Evolutionary conservation across 2,797 vertebrate species (phyloP).

Genomic region (Rhincodon typus): DNA sequence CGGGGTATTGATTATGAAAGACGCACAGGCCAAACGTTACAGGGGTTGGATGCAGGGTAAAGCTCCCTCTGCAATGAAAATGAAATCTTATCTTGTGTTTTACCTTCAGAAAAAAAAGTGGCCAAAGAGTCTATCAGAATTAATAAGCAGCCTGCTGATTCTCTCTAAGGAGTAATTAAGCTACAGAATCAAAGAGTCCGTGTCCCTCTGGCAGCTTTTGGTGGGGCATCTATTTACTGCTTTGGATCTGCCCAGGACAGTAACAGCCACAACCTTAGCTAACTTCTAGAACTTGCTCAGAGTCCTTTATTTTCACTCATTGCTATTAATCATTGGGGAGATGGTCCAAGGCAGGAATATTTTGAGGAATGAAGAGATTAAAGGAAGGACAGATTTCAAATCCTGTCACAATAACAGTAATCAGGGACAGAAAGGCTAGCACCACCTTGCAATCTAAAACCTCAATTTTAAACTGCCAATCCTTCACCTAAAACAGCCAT

Average conservation of each 20-base stretch:
- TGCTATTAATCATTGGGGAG: neutral
- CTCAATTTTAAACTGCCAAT: neutral
- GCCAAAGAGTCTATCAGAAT: neutral
- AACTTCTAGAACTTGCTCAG: neutral
- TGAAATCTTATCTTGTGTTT: neutral
- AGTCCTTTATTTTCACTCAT: neutral
- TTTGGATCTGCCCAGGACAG: neutral
- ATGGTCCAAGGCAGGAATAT: neutral
- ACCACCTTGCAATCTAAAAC: neutral
- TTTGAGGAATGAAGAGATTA: conserved; percentile 13
- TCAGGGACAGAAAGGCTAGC: neutral
- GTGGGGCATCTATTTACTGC: neutral
- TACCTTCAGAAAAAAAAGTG: neutral
- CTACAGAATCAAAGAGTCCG: neutral
- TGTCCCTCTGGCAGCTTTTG: neutral
- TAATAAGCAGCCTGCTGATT: neutral
- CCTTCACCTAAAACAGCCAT: neutral
- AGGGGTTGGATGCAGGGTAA: neutral
- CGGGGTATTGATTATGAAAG: neutral
- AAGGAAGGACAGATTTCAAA: neutral
- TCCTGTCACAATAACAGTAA: neutral
- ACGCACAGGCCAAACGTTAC: neutral
- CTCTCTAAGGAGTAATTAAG: neutral
- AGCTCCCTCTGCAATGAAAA: neutral
- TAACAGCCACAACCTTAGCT: neutral